Percentiles rank a stretch among this genome's conserved stretches.
Conservation (phyloP, 1,140 invertebrate species). For the Frieseomelitta varia region DNA sequence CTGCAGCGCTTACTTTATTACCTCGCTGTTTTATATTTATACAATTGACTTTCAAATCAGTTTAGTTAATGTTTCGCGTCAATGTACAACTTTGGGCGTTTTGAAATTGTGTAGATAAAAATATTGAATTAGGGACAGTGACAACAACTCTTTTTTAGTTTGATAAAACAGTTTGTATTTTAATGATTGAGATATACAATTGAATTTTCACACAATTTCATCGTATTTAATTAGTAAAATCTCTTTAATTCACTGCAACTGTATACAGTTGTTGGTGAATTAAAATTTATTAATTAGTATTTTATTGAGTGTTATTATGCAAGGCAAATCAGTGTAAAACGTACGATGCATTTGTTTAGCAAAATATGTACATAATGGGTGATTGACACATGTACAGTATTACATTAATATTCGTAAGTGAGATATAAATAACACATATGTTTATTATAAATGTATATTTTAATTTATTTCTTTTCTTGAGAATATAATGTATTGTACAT, state of each 20-base stretch:
- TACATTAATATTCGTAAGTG: background rate
- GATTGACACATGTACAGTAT: background rate
- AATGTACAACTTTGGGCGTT: background rate
- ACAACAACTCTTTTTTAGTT: background rate
- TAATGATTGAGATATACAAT: background rate
- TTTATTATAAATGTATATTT: background rate
- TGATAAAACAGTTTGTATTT: background rate
- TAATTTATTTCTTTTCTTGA: background rate
- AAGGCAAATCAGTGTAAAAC: background rate
- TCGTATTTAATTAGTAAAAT: background rate
- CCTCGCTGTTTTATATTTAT: background rate
- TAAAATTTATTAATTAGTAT: background rate
- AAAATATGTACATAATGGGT: background rate
- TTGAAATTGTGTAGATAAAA: background rate
- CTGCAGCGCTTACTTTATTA: background rate
- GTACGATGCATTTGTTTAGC: background rate
- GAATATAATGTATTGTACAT: background rate
- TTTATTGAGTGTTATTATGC: background rate
- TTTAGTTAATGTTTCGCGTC: background rate
- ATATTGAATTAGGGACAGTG: conserved; percentile 1
- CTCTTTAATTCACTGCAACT: background rate
- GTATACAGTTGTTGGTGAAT: background rate
- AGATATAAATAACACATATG: background rate
- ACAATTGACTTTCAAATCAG: conserved; percentile 14
- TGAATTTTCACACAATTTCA: too few relatives aligned